phyloP scores from a whole-genome alignment of 1,140 invertebrate species.

The Drosophila prosaltans region DNA sequence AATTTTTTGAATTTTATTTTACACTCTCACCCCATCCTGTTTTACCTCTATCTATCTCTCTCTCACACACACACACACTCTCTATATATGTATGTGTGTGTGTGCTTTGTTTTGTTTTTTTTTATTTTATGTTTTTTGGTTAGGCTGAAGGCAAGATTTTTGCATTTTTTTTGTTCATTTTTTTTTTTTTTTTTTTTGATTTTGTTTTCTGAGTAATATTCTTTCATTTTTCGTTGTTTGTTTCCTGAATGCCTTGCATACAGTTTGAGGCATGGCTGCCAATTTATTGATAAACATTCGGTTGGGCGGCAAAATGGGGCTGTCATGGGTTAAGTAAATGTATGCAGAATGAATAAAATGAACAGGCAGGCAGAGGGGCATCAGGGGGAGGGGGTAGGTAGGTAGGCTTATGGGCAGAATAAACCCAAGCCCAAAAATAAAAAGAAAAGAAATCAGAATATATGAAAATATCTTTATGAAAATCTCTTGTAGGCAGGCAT shows the following conservation, averaged over 20 bases:
- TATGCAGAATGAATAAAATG: constrained; percentile 21
- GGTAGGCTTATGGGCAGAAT: background rate
- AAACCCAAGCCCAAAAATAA: background rate
- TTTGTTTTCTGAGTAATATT: constrained; percentile 20
- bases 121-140: constrained; percentile 49
- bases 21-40: background rate
- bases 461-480: background rate
- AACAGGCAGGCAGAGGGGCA: background rate
- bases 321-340: constrained; percentile 49
- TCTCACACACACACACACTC: background rate
- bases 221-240: constrained; percentile 34
- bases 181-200: constrained; percentile 29
- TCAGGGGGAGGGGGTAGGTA: too few relatives aligned
- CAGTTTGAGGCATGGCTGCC: constrained; percentile 62
- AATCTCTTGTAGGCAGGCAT: background rate
- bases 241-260: constrained; percentile 28
- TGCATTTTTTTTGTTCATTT: constrained; percentile 27
- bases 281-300: constrained; percentile 76
- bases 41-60: background rate
- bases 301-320: background rate
- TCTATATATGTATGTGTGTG: constrained; percentile 18
- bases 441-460: background rate
- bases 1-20: constrained; percentile 75
- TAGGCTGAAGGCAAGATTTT: constrained; percentile 38
- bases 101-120: constrained; percentile 8